Evolutionary conservation across 2,797 vertebrate species (phyloP), one percentile per base, ranked within the genome.

Genomic region (Petrocephalus sullivani): DNA sequence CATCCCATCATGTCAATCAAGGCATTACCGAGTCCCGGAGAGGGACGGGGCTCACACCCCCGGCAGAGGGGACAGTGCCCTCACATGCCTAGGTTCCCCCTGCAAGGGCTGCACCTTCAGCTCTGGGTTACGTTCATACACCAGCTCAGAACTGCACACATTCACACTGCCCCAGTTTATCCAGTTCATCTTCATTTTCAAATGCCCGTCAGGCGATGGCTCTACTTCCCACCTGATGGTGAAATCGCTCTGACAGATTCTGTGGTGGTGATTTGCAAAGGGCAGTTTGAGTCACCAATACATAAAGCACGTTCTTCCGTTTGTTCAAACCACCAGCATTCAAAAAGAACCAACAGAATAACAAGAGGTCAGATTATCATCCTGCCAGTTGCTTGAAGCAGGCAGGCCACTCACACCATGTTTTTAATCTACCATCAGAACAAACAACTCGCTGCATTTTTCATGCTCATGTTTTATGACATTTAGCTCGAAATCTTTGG

Each of bases 1-100:
- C 93, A 95, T 91, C 91, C 92, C 90, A 67, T 91, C 91, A 75
- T 93, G 93, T 94, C 93, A 92, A 93, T 95, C 94, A 95, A 88
- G 75, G 90, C 90, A 92, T 91, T 90, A 85, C 91, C 93, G 88
- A 91, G 91, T 23, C 82, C 71, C 23, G 67, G 2, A 81, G 92
- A 87, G 46, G 90, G 91, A 90, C 92, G 88, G 75, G 16, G 23
- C 33, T 71, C 7, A 33, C 56, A 58, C 49, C 19, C 49, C 12
- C 21, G 21, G 21, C 51, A 85, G 60, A 46, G 46, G 41, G 46
- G 60, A 71, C 46, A 54, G 83, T 49, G 49, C 88, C 88, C 33
- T 88, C 53, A 46, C 61, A 86, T 86, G 37, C 88, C 61, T 86
- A 64, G 61, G 12, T 53, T 86, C 33, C 53, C 61, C 81, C 5